Conservation (phyloP, 2,888 invertebrate species). For the Meandrusa payeni region DNA sequence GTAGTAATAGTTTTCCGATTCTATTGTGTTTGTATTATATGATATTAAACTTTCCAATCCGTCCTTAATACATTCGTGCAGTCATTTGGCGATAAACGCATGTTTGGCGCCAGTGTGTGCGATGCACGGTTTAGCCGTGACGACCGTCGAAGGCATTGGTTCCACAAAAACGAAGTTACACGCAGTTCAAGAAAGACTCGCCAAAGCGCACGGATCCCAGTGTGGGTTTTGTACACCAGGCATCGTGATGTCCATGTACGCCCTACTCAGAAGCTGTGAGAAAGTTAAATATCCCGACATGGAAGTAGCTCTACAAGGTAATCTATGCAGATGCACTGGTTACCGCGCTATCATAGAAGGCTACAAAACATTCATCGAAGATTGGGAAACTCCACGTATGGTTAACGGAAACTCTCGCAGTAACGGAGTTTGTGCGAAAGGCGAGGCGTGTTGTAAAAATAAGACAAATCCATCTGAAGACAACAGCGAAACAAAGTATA, state of each 20-base stretch:
- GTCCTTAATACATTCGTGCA: constrained; percentile 54
- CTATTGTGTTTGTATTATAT: too few species aligned
- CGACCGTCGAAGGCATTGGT: constrained; percentile 93
- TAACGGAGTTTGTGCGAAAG: constrained; percentile 77
- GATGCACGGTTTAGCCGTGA: constrained; percentile 90
- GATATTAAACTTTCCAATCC: too few species aligned
- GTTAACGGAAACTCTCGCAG: constrained; percentile 37
- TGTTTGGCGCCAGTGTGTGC: constrained; percentile 91
- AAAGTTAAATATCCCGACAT: constrained; percentile 81
- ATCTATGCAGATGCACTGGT: constrained; percentile 91
- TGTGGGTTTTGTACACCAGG: constrained; percentile 95
- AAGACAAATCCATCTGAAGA: constrained; percentile 47
- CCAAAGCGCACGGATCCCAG: constrained; percentile 92
- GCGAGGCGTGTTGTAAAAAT: constrained; percentile 84
- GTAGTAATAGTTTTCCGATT: too few species aligned
- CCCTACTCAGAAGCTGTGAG: constrained; percentile 82
- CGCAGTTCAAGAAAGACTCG: constrained; percentile 90
- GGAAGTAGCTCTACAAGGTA: constrained; percentile 88
- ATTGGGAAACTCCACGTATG: constrained; percentile 82
- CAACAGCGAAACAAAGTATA: constrained; percentile 70
- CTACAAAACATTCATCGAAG: constrained; percentile 87
- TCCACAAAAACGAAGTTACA: constrained; percentile 86
- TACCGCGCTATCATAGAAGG: constrained; percentile 93
- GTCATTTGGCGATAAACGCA: constrained; percentile 89
- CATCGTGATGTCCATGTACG: constrained; percentile 95